Conservation (phyloP, 2,888 invertebrate genomes). For the Phyllotreta striolata region DNA sequence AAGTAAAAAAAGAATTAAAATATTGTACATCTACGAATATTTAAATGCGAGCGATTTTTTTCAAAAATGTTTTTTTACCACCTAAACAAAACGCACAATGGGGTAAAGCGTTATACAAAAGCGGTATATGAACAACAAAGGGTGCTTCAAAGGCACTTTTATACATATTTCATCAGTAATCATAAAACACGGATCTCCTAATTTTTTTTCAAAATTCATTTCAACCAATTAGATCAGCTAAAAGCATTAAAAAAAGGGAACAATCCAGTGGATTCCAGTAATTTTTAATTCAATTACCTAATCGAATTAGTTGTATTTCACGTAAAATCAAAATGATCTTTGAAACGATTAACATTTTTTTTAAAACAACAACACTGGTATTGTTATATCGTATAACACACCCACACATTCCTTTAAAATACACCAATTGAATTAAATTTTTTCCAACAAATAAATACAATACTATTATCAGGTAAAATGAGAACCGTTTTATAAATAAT, state of each 20-base stretch:
- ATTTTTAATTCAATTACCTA: not conserved
- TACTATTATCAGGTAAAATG: conserved; percentile 51
- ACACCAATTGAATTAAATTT: conserved; percentile 45
- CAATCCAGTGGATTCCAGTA: too few relatives aligned
- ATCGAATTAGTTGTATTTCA: conserved; percentile 6
- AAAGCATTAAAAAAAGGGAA: too few relatives aligned
- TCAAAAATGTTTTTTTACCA: conserved; percentile 30
- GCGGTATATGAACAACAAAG: conserved; percentile 45
- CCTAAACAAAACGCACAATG: conserved; percentile 49
- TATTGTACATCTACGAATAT: conserved; percentile 48
- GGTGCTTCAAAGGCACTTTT: conserved; percentile 44
- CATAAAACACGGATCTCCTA: conserved; percentile 6
- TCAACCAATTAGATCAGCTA: not conserved
- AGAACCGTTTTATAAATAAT: conserved; percentile 43
- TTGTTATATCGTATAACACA: conserved; percentile 41
- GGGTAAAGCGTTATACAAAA: conserved; percentile 53
- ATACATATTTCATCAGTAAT: conserved; percentile 11
- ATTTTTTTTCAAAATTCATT: not conserved
- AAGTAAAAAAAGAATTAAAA: conserved; percentile 44
- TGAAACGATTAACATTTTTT: conserved; percentile 8
- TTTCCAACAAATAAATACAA: conserved; percentile 51
- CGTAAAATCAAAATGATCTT: conserved; percentile 9
- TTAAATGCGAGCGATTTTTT: conserved; percentile 49
- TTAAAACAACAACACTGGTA: conserved; percentile 43
- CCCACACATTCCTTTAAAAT: conserved; percentile 42